Evolutionary conservation across 2,888 invertebrate genomes (phyloP).

Genomic region (Troilus luridus): DNA sequence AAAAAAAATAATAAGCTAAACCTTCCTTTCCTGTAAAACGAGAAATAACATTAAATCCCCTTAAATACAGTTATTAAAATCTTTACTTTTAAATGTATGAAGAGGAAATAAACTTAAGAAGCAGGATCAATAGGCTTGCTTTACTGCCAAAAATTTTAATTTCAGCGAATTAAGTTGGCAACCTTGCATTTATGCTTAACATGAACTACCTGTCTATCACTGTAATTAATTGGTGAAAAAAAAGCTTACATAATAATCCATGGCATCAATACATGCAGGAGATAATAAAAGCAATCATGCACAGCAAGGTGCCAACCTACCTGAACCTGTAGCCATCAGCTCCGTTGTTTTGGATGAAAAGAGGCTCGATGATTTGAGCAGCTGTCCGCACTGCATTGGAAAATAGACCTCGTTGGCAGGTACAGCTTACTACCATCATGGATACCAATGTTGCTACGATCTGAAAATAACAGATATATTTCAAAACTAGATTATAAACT

Average conservation of each 20-base stretch:
- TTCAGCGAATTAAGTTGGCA: too few species aligned
- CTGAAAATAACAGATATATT: background rate
- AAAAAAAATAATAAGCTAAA: too few species aligned
- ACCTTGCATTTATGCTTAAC: too few species aligned
- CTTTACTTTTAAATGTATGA: too few species aligned
- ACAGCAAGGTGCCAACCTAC: constrained; percentile 7
- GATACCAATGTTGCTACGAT: background rate
- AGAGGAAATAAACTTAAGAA: too few species aligned
- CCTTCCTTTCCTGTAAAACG: too few species aligned
- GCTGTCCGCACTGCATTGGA: background rate
- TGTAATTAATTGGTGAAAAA: background rate
- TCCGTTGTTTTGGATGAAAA: constrained; percentile 58
- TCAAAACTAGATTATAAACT: background rate
- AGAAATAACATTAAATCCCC: too few species aligned
- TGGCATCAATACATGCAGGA: background rate
- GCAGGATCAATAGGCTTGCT: too few species aligned
- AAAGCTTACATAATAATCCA: too few species aligned
- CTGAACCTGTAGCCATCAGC: constrained; percentile 59
- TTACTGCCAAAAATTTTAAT: too few species aligned
- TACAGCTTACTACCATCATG: background rate
- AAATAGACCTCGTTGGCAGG: background rate
- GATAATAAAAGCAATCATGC: background rate
- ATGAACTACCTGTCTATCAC: too few species aligned
- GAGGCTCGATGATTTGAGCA: constrained; percentile 1
- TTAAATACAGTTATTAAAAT: too few species aligned